A percentile compares a stretch with the other conserved stretches of the same genome.
phyloP scores from a whole-genome alignment of 2,797 vertebrate genomes.

The Chrysolophus pictus region DNA sequence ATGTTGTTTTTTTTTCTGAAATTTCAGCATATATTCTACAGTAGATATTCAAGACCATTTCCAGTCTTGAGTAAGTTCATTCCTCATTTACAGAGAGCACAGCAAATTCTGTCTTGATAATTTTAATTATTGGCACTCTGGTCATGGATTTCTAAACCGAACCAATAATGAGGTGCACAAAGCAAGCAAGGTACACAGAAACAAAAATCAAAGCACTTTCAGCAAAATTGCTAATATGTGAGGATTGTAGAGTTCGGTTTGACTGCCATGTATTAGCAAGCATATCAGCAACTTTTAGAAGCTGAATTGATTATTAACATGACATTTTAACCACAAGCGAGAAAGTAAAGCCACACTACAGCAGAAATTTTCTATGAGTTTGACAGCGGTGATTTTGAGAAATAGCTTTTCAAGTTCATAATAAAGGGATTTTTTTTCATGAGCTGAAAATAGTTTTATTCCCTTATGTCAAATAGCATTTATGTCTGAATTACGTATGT shows the following conservation, averaged over 20 bases:
- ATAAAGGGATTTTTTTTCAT: background rate
- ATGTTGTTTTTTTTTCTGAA: background rate
- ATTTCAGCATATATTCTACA: background rate
- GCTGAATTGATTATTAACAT: constrained; percentile 29
- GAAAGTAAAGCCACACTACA: background rate
- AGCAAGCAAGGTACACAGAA: background rate
- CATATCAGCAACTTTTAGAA: background rate
- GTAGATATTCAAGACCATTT: background rate
- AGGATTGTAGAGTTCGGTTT: background rate
- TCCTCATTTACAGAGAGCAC: background rate
- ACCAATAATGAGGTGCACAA: background rate
- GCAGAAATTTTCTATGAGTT: background rate
- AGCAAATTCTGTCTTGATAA: background rate
- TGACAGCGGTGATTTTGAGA: background rate
- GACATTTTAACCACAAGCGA: background rate
- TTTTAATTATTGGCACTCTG: background rate
- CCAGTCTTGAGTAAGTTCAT: background rate
- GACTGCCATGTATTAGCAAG: background rate
- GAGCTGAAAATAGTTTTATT: constrained; percentile 56
- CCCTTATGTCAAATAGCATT: constrained; percentile 38
- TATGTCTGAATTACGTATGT: background rate
- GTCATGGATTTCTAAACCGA: background rate
- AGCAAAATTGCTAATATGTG: background rate
- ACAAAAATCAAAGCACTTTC: background rate
- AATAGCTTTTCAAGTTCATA: constrained; percentile 30